phyloP scores from a whole-genome alignment of 2,888 invertebrate genomes.

The Acronicta alni region DNA sequence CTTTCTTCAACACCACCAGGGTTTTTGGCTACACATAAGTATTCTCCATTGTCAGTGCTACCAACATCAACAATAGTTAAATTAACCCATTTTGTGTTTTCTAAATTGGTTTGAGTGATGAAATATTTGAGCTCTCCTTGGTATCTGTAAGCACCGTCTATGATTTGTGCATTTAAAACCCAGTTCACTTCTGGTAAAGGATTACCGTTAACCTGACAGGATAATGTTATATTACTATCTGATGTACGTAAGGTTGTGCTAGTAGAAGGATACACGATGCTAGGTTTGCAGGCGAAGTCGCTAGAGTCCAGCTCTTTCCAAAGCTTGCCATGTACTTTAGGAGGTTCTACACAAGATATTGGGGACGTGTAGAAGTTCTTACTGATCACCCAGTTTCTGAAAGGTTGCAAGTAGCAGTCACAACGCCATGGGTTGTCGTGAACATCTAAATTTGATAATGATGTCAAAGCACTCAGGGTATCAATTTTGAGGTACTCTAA shows the following conservation, averaged over 20 bases:
- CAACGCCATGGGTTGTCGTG: constrained; percentile 96
- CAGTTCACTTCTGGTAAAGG: constrained; percentile 94
- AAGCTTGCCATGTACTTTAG: constrained; percentile 90
- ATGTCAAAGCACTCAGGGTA: constrained; percentile 91
- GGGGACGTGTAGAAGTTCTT: constrained; percentile 93
- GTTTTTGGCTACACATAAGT: constrained; percentile 94
- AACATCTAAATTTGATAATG: constrained; percentile 92
- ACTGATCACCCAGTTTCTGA: constrained; percentile 93
- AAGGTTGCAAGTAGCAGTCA: constrained; percentile 94
- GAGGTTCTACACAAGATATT: constrained; percentile 93
- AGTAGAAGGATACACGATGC: constrained; percentile 91
- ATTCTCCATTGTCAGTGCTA: constrained; percentile 92
- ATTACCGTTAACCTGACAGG: constrained; percentile 93
- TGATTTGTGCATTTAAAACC: constrained; percentile 91
- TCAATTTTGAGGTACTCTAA: constrained; percentile 91
- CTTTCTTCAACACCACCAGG: constrained; percentile 94
- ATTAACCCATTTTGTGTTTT: constrained; percentile 90
- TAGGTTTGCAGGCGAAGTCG: constrained; percentile 95
- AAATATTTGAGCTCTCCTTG: constrained; percentile 86
- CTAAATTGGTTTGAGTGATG: constrained; percentile 71
- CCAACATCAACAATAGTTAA: constrained; percentile 91
- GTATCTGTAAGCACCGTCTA: constrained; percentile 87
- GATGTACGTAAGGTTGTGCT: constrained; percentile 90
- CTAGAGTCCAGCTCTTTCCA: constrained; percentile 93
- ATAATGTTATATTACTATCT: constrained; percentile 92